These are phyloP conservation scores for Drosophila melanosoma DNA, from an alignment of 2,888 invertebrate genomes.

Conservation along the genomic window DNA sequence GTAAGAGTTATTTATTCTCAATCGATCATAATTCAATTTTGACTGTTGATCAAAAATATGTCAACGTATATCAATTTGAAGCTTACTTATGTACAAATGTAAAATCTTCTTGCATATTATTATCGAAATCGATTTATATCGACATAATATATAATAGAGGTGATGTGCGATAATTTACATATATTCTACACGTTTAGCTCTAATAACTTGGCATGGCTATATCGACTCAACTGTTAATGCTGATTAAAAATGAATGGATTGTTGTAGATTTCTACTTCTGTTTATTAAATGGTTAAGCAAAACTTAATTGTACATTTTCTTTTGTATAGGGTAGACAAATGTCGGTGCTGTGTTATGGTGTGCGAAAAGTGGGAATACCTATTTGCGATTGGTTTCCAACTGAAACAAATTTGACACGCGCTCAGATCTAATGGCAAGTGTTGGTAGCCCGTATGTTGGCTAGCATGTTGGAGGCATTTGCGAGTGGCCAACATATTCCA, in stretches of 20 bases:
- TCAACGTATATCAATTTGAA: neutral
- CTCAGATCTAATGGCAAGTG: constrained; percentile 6
- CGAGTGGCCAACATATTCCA: constrained; percentile 13
- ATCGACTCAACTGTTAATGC: neutral
- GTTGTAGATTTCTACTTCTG: too few relatives aligned
- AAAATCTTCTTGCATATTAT: neutral
- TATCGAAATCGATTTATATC: neutral
- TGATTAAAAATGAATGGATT: neutral
- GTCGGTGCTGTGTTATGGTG: neutral
- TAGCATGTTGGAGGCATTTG: neutral
- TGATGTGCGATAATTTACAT: neutral
- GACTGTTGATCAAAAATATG: neutral
- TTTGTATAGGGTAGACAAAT: neutral
- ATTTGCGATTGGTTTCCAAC: neutral
- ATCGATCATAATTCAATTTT: neutral
- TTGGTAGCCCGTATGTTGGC: neutral
- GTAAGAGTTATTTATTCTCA: neutral
- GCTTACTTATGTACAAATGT: neutral
- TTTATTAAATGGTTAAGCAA: neutral
- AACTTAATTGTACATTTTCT: neutral
- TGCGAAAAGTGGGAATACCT: neutral
- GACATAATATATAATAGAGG: neutral
- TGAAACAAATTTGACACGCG: neutral
- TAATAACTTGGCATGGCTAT: neutral
- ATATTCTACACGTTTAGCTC: too few relatives aligned